A percentile compares a stretch with the other conserved stretches of the same genome.
Evolutionary conservation across 1,140 invertebrate species (phyloP).

Genomic region (Babylonia areolata): DNA sequence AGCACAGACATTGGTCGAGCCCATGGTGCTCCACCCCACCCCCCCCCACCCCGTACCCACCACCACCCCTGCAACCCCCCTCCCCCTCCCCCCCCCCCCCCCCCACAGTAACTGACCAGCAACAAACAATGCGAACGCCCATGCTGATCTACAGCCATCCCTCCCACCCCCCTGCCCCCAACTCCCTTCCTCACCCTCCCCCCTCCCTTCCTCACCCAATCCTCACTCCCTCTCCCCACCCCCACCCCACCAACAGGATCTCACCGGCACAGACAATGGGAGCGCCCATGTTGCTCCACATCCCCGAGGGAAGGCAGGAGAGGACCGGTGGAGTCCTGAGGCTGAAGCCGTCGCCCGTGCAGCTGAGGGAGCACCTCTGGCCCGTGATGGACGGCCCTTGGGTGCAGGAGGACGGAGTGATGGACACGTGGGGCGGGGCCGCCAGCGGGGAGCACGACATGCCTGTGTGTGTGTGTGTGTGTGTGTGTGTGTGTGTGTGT

Average conservation of each 20-base stretch:
- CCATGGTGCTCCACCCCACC: no score
- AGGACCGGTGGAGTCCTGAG: slow-evolving; percentile 1
- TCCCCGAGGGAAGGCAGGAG: slow-evolving; percentile 22
- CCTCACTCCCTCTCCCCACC: not conserved
- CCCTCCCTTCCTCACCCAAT: not conserved
- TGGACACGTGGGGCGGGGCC: not conserved
- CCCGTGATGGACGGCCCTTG: not conserved
- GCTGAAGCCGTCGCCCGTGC: slow-evolving; percentile 4
- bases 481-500: no score
- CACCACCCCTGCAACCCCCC: no score
- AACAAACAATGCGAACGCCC: no score
- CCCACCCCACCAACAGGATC: not conserved
- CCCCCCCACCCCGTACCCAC: no score
- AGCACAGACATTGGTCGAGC: no score
- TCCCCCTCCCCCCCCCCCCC: no score
- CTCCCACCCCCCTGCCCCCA: no score
- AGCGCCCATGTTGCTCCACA: slow-evolving; percentile 16
- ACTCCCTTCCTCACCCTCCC: not conserved
- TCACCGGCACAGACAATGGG: slow-evolving; percentile 11
- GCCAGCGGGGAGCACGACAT: not conserved
- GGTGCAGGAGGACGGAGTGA: slow-evolving; percentile 4
- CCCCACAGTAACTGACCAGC: no score
- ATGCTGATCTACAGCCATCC: no score
- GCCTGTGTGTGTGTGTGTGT: no score
- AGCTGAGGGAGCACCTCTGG: slow-evolving; percentile 20